Evolutionary conservation across 2,797 vertebrate genomes (phyloP).

Genomic region (Peromyscus nudipes): DNA sequence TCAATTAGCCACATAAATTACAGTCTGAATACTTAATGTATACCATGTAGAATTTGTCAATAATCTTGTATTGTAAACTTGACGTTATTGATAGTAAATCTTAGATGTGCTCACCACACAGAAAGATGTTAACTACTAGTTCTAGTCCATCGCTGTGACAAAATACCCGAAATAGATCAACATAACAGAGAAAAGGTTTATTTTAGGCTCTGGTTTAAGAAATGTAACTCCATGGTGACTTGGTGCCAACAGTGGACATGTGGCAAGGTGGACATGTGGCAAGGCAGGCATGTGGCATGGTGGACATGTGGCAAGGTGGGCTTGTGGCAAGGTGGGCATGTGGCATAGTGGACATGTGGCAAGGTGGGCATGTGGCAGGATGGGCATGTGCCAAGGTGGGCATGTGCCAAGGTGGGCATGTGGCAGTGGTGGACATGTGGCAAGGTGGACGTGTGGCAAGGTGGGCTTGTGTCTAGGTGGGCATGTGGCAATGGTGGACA

Average conservation of each 20-base stretch:
- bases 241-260: not conserved
- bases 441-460: not conserved
- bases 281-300: no score
- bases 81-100: not conserved
- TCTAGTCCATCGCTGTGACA: not conserved
- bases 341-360: not conserved
- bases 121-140: not conserved
- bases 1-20: not conserved
- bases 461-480: no score
- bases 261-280: not conserved
- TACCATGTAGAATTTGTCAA: not conserved
- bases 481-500: no score
- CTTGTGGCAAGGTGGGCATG: no score
- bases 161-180: not conserved
- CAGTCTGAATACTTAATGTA: not conserved
- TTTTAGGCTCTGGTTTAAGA: not conserved
- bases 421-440: not conserved
- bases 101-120: not conserved
- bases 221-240: not conserved
- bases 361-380: not conserved
- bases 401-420: no score
- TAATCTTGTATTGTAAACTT: not conserved
- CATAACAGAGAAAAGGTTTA: not conserved
- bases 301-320: no score
- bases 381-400: no score